Conservation (phyloP, 1,140 invertebrate species). For the Meteorus sp. region DNA sequence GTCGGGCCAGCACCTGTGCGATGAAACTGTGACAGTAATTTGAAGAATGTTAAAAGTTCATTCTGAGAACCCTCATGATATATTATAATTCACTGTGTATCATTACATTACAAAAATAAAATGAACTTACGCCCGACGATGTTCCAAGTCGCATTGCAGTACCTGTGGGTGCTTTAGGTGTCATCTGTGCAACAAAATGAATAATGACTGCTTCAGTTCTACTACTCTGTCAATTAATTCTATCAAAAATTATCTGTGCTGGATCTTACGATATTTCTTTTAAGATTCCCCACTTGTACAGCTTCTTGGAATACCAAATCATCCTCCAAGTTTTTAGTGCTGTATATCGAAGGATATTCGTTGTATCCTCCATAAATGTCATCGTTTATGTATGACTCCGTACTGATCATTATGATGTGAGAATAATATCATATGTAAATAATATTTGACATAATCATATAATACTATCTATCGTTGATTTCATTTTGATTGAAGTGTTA, state of each 20-base stretch:
- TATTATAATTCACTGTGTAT: no score
- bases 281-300: slow-evolving; percentile 65
- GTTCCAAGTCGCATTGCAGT: slow-evolving; percentile 60
- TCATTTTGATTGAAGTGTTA: slow-evolving; percentile 1
- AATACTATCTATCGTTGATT: no score
- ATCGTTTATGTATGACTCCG: slow-evolving; percentile 43
- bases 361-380: slow-evolving; percentile 72
- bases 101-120: slow-evolving; percentile 2
- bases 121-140: slow-evolving; percentile 54
- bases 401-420: slow-evolving; percentile 11
- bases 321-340: slow-evolving; percentile 67
- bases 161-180: slow-evolving; percentile 49
- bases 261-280: slow-evolving; percentile 60
- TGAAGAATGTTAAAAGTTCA: slow-evolving; percentile 8
- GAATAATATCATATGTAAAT: background rate
- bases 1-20: slow-evolving; percentile 40
- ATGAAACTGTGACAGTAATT: slow-evolving; percentile 44
- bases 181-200: slow-evolving; percentile 41
- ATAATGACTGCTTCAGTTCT: no score
- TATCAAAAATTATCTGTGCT: background rate
- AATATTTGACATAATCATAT: no score
- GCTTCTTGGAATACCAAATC: slow-evolving; percentile 70
- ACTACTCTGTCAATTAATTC: no score
- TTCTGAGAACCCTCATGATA: background rate
- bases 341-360: slow-evolving; percentile 67